A percentile compares a stretch with the other conserved stretches of the same genome.
These are phyloP conservation scores for Triplophysa rosa DNA, from an alignment of 2,113 vertebrate genomes.

Conservation along the genomic window DNA sequence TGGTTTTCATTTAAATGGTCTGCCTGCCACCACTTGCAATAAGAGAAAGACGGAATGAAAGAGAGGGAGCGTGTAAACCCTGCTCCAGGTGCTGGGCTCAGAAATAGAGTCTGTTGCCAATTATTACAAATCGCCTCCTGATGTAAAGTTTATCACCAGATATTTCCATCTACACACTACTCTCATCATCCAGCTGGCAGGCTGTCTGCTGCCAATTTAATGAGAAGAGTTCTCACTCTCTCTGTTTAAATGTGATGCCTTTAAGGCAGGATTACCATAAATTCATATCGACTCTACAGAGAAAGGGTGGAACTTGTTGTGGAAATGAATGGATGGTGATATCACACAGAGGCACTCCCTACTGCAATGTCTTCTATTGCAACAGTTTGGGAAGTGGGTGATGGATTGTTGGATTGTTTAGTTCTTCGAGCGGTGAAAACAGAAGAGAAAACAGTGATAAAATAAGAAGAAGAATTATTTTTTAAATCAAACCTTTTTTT, in stretches of 20 bases:
- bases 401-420: background rate
- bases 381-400: background rate
- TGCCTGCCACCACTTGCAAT: constrained; percentile 33
- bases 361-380: constrained; percentile 10
- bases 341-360: constrained; percentile 27
- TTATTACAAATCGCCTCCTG: constrained; percentile 54
- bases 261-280: constrained; percentile 41
- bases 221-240: constrained; percentile 35
- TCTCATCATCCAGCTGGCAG: constrained; percentile 52
- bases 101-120: constrained; percentile 48
- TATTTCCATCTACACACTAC: constrained; percentile 49
- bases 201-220: constrained; percentile 48
- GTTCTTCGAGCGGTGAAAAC: constrained; percentile 12
- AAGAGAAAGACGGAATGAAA: constrained; percentile 26
- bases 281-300: constrained; percentile 36
- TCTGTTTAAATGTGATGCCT: constrained; percentile 36
- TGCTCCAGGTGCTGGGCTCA: constrained; percentile 46
- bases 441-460: constrained; percentile 10
- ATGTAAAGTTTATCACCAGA: constrained; percentile 56
- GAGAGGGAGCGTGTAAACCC: background rate
- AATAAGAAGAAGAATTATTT: no score
- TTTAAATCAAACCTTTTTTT: no score
- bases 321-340: constrained; percentile 27
- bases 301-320: constrained; percentile 32
- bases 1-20: constrained; percentile 46